A percentile compares a stretch with the other conserved stretches of the same genome.
Evolutionary conservation across 2,888 invertebrate genomes (phyloP).

Genomic region (Darwinula stevensoni): DNA sequence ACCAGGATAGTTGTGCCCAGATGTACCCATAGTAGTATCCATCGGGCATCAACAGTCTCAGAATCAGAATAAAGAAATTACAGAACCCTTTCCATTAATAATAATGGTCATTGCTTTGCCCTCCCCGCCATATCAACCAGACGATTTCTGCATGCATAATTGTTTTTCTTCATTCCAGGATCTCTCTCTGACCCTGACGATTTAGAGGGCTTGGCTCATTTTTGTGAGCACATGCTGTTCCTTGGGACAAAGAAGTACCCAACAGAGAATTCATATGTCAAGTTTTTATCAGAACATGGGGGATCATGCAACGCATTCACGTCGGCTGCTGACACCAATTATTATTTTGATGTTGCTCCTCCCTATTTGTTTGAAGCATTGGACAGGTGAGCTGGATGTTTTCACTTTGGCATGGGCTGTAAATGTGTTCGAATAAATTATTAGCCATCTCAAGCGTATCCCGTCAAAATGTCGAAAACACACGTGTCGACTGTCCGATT

Average conservation of each 20-base stretch:
- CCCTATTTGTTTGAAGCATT: conserved; percentile 43
- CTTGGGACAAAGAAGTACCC: conserved; percentile 76
- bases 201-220: conserved; percentile 77
- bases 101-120: too few relatives aligned
- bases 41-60: too few relatives aligned
- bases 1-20: too few relatives aligned
- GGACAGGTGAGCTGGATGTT: conserved; percentile 39
- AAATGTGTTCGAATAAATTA: too few relatives aligned
- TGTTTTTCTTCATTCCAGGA: conserved; percentile 14
- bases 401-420: too few relatives aligned
- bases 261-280: conserved; percentile 63
- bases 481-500: too few relatives aligned
- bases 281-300: conserved; percentile 65
- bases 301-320: conserved; percentile 79
- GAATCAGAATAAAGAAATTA: too few relatives aligned
- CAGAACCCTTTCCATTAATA: too few relatives aligned
- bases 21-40: too few relatives aligned
- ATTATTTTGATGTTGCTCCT: conserved; percentile 72
- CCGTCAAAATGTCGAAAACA: too few relatives aligned
- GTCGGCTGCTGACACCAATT: conserved; percentile 63
- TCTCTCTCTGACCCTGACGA: conserved; percentile 63
- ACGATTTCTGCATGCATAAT: not conserved
- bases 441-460: too few relatives aligned
- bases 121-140: too few relatives aligned
- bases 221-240: conserved; percentile 97